Base-by-base conservation (phyloP, 2,888 invertebrate genomes). In the Drosophila stalkeri region DNA sequence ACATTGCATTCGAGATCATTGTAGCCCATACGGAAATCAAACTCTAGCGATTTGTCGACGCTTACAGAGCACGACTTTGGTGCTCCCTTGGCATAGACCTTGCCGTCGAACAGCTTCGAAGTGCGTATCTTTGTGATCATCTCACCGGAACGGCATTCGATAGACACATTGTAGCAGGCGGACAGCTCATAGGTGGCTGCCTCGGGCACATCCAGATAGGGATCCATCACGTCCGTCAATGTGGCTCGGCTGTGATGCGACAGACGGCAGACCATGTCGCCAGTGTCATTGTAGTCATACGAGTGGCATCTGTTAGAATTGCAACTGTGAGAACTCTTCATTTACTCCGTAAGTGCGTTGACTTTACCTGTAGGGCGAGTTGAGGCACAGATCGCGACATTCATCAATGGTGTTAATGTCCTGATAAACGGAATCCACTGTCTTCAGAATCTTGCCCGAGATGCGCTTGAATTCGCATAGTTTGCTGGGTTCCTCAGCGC, bases 201-300 rank as follows among this genome's bases (percentile, higher is more conserved):
- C 93, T 97, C 97, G 47, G 97, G 97, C 47, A 98, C 97, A 92
- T 97, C 97, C 86, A 97, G 94, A 93, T 97, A 97, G 56, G 97
- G 97, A 90, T 97, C 97, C 95, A 97, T 96, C 88, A 97, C 97
- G 91, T 97, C 97, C 54, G 97, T 96, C 77, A 98, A 95, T 18
- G 98, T 97, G 56, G 97, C 96, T 84, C 97, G 95, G 66, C 97
- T 96, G 93, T 98, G 97, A 94, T 98, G 98, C 86, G 97, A 97
- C 55, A 98, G 95, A 84, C 98, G 95, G 94, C 98, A 98, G 56
- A 98, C 98, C 94, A 97, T 96, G 91, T 98, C 98, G 63, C 98
- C 98, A 68, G 98, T 98, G 92, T 98, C 98, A 61, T 97, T 97
- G 92, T 97, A 98, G 93, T 98, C 98, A 93, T 97, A 98, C n/a